A percentile compares a stretch with the other conserved stretches of the same genome.
Conservation (phyloP, 2,113 vertebrate species). For the Proteles cristata region DNA sequence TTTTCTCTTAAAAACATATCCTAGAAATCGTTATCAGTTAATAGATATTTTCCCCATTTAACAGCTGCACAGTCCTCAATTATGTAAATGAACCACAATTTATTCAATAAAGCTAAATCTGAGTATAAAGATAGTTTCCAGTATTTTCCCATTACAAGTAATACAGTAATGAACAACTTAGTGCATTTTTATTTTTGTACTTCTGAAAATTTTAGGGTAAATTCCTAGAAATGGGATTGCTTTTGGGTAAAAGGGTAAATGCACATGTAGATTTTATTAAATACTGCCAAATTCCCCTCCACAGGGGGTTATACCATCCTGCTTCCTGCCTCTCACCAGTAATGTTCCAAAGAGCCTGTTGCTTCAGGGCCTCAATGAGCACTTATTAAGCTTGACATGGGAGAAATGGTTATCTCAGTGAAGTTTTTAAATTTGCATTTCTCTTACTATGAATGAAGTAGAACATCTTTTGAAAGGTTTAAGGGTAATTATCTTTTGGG, state of each 20-base stretch:
- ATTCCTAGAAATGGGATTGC: background rate
- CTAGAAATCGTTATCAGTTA: background rate
- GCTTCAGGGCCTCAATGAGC: background rate
- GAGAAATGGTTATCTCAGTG: background rate
- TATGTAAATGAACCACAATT: background rate
- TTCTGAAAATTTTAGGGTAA: background rate
- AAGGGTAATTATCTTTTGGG: background rate
- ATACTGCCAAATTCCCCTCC: background rate
- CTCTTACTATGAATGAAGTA: background rate
- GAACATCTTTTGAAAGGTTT: background rate
- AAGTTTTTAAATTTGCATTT: background rate
- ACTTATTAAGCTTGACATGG: background rate
- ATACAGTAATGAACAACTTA: background rate
- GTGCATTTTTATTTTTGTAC: background rate
- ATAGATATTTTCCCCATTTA: background rate
- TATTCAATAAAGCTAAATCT: background rate
- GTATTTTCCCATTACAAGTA: background rate
- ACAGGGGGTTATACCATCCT: background rate
- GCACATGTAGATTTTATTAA: background rate
- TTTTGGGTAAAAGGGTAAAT: background rate
- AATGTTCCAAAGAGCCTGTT: background rate
- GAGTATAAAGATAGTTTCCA: background rate
- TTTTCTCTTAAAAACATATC: background rate
- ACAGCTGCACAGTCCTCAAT: background rate
- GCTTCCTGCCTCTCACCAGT: background rate